A percentile compares a stretch with the other conserved stretches of the same genome.
Evolutionary conservation across 2,113 vertebrate species (phyloP).

Genomic region (Chamaea fasciata): DNA sequence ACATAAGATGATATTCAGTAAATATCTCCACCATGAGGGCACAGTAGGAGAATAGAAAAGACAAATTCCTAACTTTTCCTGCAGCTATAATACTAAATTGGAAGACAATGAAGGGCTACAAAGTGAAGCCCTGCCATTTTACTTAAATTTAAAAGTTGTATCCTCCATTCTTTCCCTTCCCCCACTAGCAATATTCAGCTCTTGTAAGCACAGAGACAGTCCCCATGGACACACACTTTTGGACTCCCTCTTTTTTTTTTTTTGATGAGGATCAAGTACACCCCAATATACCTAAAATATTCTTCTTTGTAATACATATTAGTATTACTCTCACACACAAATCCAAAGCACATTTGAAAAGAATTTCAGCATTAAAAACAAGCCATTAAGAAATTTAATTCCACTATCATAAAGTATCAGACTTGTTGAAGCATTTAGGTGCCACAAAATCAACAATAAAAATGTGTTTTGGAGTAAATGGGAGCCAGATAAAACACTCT

Average conservation of each 20-base stretch:
- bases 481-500: background rate
- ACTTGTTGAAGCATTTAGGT: background rate
- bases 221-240: accelerated
- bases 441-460: background rate
- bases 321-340: background rate
- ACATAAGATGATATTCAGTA: background rate
- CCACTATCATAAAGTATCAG: background rate
- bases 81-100: background rate
- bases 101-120: background rate
- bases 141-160: background rate
- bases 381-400: background rate
- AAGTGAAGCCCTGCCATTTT: background rate
- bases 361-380: background rate
- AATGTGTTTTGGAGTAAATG: background rate
- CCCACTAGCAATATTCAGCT: background rate
- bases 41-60: background rate
- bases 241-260: background rate
- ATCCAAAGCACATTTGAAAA: background rate
- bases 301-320: background rate
- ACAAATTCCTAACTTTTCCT: background rate
- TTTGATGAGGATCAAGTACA: background rate
- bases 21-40: background rate
- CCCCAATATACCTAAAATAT: background rate
- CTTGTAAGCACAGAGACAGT: background rate
- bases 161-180: background rate